Evolutionary conservation across 2,113 vertebrate genomes (phyloP), one percentile per base, ranked within the genome.

Genomic region (Arvicanthis niloticus): DNA sequence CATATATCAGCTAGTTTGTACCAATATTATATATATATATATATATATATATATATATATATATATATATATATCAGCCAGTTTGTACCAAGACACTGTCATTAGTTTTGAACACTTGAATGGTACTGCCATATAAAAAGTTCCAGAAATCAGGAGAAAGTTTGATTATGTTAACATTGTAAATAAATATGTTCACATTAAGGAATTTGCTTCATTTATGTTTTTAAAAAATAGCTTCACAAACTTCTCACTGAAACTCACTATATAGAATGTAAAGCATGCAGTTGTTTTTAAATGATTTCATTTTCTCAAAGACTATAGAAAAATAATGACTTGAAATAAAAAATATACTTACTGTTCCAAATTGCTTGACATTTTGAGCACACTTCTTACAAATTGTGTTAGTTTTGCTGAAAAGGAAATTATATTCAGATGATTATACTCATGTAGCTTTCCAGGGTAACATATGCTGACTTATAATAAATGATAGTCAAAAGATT

Each of bases 341-440:
- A 29, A 95, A 94, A 91, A n/a, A 93, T 53, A 96, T 95, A 99
- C 99, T 99, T 97, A 99, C 99, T 15, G 99, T 99, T 97, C 99
- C 99, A 91, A 99, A 99, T 85, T 99, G 99, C 98, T 99, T 99
- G 97, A 99, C 99, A 73, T 99, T 99, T 97, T 99, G 99, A 95
- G 99, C 99, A 95, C 99, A 99, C 92, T 99, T 99, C 99, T 99
- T 99, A 98, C 99, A 99, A 98, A 99, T 99, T 81, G 99, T 99
- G 89, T 99, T 99, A 45, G 99, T 99, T 99, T 99, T 99, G 98
- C 99, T 99, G 98, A 93, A 98, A 97, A 98, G 16, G 97, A 98
- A 97, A 97, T 98, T 56, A 85, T 80, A 97, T 11, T 87, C 2
- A 89, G 19, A 94, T 90, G 51, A 95, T 94, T 90, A 97, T 56